A percentile compares a stretch with the other conserved stretches of the same genome.
phyloP scores from a whole-genome alignment of 2,797 vertebrate genomes.

The Meda fulgida region DNA sequence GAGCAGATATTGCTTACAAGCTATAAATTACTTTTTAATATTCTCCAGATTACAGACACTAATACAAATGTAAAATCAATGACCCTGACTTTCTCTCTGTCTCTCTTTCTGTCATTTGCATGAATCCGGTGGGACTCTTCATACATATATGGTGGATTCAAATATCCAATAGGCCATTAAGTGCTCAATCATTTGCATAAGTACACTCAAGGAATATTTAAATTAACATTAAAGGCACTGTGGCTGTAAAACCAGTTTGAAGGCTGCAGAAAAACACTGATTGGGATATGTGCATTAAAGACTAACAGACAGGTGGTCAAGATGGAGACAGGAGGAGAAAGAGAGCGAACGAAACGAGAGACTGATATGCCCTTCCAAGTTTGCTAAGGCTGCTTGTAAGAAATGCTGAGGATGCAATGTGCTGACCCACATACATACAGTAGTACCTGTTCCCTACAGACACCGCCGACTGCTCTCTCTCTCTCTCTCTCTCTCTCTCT shows the following conservation, averaged over 20 bases:
- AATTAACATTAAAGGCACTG: constrained; percentile 16
- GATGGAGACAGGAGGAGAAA: constrained; percentile 25
- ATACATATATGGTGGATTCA: background rate
- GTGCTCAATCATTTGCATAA: constrained; percentile 15
- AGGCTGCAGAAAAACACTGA: constrained; percentile 17
- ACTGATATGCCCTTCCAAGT: constrained; percentile 73
- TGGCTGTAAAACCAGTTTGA: background rate
- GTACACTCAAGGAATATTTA: background rate
- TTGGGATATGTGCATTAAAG: constrained; percentile 35
- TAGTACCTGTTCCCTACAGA: constrained; percentile 80
- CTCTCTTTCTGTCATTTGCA: constrained; percentile 28
- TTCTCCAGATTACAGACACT: constrained; percentile 57
- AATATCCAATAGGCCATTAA: constrained; percentile 30
- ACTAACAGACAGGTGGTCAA: constrained; percentile 16
- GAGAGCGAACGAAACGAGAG: background rate
- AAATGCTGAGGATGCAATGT: constrained; percentile 86
- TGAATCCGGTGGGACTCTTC: background rate
- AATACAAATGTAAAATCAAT: constrained; percentile 49
- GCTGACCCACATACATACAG: constrained; percentile 85
- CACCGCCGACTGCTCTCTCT: constrained; percentile 73
- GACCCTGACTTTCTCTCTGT: constrained; percentile 17
- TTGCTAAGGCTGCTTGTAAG: constrained; percentile 81
- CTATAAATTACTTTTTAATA: constrained; percentile 63
- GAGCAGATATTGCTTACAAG: constrained; percentile 68
- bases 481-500: constrained; percentile 40